Percentiles rank a stretch among this genome's conserved stretches.
Evolutionary conservation across 1,140 invertebrate genomes (phyloP).

Genomic region (Pogonomyrmex californicus): DNA sequence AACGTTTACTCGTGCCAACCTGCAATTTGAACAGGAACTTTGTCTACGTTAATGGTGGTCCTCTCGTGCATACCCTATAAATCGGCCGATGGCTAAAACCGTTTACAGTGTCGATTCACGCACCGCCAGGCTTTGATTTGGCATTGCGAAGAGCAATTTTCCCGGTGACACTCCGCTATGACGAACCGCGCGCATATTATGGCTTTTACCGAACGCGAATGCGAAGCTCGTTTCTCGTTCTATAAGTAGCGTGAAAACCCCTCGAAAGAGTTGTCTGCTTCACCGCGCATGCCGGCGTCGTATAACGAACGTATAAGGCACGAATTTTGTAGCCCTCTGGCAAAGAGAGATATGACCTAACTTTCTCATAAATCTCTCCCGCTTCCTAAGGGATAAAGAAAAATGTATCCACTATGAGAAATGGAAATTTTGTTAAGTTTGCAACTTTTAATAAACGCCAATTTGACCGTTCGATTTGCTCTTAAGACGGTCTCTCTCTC

Average conservation of each 20-base stretch:
- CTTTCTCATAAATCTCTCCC: constrained; percentile 33
- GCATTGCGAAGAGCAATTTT: constrained; percentile 72
- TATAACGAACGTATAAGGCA: neutral
- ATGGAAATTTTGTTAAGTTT: constrained; percentile 45
- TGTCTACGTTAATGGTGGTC: constrained; percentile 65
- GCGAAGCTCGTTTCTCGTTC: neutral
- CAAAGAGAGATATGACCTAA: constrained; percentile 24
- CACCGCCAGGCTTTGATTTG: constrained; percentile 72
- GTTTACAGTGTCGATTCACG: constrained; percentile 71
- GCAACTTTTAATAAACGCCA: constrained; percentile 39
- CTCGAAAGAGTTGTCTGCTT: constrained; percentile 28
- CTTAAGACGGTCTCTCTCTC: too few relatives aligned
- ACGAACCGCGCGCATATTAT: constrained; percentile 5
- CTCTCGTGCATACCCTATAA: constrained; percentile 63
- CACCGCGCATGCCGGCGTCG: neutral
- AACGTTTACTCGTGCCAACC: constrained; percentile 42
- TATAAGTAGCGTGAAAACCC: constrained; percentile 25
- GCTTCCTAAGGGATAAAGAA: constrained; percentile 24
- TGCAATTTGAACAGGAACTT: constrained; percentile 70
- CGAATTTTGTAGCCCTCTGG: neutral
- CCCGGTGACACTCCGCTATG: constrained; percentile 56
- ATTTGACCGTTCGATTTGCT: neutral
- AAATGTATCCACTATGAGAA: constrained; percentile 26
- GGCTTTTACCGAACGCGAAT: constrained; percentile 19
- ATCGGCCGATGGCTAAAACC: constrained; percentile 67